Evolutionary conservation across 2,113 vertebrate species (phyloP).

Genomic region (Cavia aperea): DNA sequence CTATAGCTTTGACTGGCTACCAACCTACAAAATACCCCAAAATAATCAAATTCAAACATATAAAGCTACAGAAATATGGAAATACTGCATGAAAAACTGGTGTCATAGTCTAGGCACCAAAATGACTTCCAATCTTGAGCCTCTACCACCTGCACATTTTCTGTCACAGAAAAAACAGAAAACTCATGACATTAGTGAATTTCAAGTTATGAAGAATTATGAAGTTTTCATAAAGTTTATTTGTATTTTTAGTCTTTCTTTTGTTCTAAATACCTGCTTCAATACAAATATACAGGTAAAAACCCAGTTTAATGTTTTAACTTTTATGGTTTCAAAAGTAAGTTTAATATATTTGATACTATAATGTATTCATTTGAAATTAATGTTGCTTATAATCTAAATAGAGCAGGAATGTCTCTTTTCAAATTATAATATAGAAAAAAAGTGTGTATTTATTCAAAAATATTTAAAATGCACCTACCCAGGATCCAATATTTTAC

Average conservation of each 20-base stretch:
- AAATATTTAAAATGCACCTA: background rate
- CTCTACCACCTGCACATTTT: background rate
- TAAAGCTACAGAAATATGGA: background rate
- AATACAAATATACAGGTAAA: background rate
- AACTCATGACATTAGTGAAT: background rate
- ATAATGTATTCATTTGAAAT: background rate
- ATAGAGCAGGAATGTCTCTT: constrained; percentile 6
- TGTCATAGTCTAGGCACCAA: background rate
- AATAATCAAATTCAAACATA: background rate
- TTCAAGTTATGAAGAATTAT: background rate
- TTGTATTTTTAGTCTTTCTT: background rate
- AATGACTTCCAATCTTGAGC: background rate
- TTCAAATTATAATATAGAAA: background rate
- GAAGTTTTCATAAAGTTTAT: background rate
- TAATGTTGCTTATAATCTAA: background rate
- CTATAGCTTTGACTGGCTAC: background rate
- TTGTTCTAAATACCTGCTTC: background rate
- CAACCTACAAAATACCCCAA: background rate
- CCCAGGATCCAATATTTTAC: background rate
- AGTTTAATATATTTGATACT: background rate
- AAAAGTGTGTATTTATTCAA: background rate
- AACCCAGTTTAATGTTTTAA: constrained; percentile 26
- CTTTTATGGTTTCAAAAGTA: background rate
- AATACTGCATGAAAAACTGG: background rate
- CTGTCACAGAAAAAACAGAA: background rate